Base-by-base conservation (phyloP, 2,888 invertebrate species). In the Cephus pygmeus region DNA sequence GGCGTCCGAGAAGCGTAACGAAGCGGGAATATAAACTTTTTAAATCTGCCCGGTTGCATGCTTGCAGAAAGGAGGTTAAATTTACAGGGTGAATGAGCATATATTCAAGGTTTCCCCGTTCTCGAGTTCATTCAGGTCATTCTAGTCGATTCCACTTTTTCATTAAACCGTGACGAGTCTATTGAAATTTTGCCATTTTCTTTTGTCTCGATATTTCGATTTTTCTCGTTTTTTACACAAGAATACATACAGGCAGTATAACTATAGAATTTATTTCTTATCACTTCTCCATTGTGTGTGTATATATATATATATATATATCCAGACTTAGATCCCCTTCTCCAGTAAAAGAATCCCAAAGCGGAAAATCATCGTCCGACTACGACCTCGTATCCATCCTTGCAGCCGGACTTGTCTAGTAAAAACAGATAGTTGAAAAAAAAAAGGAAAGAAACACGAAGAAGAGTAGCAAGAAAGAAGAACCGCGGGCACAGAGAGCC, bases 171-270 rank as follows among this genome's bases (percentile, higher is more conserved):
- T 56, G 40, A 56, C 40, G 40, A 56, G 40, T 23, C 40, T 23
- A 6, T 23, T 40, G 40, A 40, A 40, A 40, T 40, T 40, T 40
- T 15, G 4, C 12, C 15, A 40, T 40, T 40, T 40, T 35, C 34
- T 34, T 40, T 40, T 40, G 6, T 9, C 40, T 56, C 40, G 9
- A 1, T 56, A 1, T 56, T 56, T 23, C 40, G 23, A 56, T 56
- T 56, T 23, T 23, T 23, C 40, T 56, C 9, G 40, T 40, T 40
- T 15, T 23, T 9, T 23, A 0, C 23, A 15, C 40, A 23, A 9
- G 4, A 40, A 40, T 2, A 15, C 40, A 40, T 15, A 93, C 92
- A 3, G n/a, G 31, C 35, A 31, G 23, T 71, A 36, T 68, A 34
- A 31, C 69, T 40, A 31, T 30, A 11, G 11, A 73, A 12, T 73